A percentile compares a stretch with the other conserved stretches of the same genome.
phyloP scores from a whole-genome alignment of 2,797 vertebrate genomes.

The Molothrus ater region DNA sequence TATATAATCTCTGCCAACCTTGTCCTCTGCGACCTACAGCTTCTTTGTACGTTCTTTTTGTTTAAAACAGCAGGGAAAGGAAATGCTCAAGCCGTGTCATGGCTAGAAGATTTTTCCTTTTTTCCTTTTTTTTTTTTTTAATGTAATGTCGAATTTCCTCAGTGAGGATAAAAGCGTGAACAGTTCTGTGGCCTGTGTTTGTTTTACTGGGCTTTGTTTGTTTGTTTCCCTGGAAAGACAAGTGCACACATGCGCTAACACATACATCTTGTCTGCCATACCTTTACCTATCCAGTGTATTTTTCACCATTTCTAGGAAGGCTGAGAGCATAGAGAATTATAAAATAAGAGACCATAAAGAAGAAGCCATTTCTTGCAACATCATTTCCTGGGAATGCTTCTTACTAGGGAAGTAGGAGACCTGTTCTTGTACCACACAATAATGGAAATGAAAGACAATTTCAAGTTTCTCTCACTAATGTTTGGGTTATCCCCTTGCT shows the following conservation, averaged over 20 bases:
- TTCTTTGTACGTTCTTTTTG: background rate
- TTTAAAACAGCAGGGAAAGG: background rate
- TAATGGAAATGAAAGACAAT: rapidly evolving
- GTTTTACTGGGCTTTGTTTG: no score
- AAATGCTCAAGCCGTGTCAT: rapidly evolving
- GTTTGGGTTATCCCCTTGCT: background rate
- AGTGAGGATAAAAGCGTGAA: rapidly evolving
- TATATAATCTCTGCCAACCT: no score
- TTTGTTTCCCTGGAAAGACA: rapidly evolving
- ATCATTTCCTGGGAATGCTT: rapidly evolving
- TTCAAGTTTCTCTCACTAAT: rapidly evolving
- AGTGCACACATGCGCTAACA: rapidly evolving
- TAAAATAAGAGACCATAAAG: rapidly evolving
- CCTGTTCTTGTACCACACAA: rapidly evolving
- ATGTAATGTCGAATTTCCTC: rapidly evolving
- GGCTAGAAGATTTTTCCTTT: rapidly evolving
- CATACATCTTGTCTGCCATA: rapidly evolving
- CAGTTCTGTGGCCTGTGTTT: background rate
- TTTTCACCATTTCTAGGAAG: rapidly evolving
- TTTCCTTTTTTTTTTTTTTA: rapidly evolving
- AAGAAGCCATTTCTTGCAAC: rapidly evolving
- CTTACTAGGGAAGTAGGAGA: background rate
- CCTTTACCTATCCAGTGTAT: rapidly evolving
- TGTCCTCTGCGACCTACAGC: rapidly evolving
- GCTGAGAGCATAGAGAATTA: no score